A percentile compares a stretch with the other conserved stretches of the same genome.
Evolutionary conservation across 2,113 vertebrate genomes (phyloP).

Genomic region (Forbesichthys papilliferus): DNA sequence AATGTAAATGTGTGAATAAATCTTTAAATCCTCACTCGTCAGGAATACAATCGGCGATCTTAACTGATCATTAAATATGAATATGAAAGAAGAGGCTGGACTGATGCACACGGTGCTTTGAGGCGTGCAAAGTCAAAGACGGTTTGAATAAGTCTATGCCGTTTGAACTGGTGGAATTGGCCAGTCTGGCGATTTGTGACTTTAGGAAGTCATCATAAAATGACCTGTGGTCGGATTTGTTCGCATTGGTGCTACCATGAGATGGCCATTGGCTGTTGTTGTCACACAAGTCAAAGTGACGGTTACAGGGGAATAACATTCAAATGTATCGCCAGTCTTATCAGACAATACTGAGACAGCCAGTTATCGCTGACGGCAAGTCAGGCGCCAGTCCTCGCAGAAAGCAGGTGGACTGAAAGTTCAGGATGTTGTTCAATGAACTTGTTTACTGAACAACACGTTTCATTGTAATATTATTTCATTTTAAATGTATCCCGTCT

Average conservation of each 20-base stretch:
- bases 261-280: conserved; percentile 5
- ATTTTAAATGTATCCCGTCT: no score
- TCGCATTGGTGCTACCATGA: neutral
- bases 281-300: neutral
- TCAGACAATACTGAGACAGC: neutral
- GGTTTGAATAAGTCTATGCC: conserved; percentile 47
- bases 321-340: no score
- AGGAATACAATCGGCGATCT: conserved; percentile 38
- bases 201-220: no score
- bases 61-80: conserved; percentile 45
- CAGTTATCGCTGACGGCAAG: neutral
- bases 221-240: no score
- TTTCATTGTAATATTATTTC: no score
- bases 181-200: neutral
- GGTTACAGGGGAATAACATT: neutral
- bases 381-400: no score
- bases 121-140: conserved; percentile 6
- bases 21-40: conserved; percentile 52
- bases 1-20: conserved; percentile 60
- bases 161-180: conserved; percentile 2
- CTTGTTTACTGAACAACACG: no score
- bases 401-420: no score
- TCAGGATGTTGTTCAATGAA: no score
- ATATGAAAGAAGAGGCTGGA: conserved; percentile 19
- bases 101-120: conserved; percentile 24